Base-by-base conservation (phyloP, 2,113 vertebrate genomes). In the Sphyrna mokarran region DNA sequence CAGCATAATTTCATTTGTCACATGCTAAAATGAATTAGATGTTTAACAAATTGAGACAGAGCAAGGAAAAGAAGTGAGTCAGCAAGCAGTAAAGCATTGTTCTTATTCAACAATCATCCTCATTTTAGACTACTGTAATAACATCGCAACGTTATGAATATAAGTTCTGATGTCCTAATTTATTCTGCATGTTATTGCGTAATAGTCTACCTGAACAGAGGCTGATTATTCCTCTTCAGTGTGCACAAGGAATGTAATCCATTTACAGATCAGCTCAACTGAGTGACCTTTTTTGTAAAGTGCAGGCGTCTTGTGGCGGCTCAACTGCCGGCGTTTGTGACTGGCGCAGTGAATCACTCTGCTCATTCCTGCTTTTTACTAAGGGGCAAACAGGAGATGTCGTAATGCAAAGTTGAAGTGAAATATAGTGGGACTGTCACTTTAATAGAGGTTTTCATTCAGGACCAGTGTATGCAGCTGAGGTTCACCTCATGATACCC, bases 361-460 rank as follows among this genome's bases (percentile, higher is more conserved):
- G 89, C 89, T 93, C 89, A 23, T 93, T 93, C 89, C 89, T 93
- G 89, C 61, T 63, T 66, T 93, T 68, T 33, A 93, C 16, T 68
- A 33, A 93, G 29, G 61, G 7, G 61, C 7, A 63, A 83, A 63
- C 16, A 20, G 89, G 33, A 93, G 14, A 66, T 37, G 33, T n/a
- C 8, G 33, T 16, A 91, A 91, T 63, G 33, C 58, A 66, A 93
- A 93, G 89, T 14, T 6, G 7, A 91, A 66, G 61, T 66, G 63
- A 93, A 93, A 37, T 91, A 33, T 91, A 63, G 54, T 91, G 54
- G 87, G 87, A n/a, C 54, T 13, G n/a, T 93, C 33, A 63, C 33
- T 66, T 90, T 61, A 63, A 90, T 4, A 14, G 5, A 14, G 5
- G 16, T 7, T 61, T 93, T 66, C n/a, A 66, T 93, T 66, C 33